Percentiles rank a stretch among this genome's conserved stretches.
phyloP scores from a whole-genome alignment of 1,140 invertebrate genomes.

The Eubasilissa regina region DNA sequence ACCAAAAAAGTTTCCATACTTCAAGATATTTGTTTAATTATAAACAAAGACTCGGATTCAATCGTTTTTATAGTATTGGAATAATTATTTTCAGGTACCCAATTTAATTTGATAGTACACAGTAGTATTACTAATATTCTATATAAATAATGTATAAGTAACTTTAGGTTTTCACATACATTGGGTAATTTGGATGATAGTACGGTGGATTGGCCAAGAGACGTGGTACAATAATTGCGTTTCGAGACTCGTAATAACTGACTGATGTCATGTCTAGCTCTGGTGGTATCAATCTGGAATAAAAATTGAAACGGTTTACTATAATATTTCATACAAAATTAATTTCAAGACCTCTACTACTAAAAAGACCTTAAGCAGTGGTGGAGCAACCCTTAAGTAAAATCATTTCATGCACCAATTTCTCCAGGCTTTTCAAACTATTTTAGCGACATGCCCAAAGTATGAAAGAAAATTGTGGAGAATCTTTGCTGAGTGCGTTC shows the following conservation, averaged over 20 bases:
- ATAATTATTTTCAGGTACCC: background rate
- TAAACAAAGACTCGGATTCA: too few species aligned
- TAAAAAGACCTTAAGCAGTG: too few species aligned
- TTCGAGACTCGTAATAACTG: constrained; percentile 66
- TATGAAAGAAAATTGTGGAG: too few species aligned
- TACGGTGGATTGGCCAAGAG: constrained; percentile 64
- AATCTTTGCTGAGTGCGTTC: too few species aligned
- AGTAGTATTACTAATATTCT: background rate
- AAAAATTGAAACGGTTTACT: constrained; percentile 2
- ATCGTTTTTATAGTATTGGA: background rate
- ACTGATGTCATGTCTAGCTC: constrained; percentile 53
- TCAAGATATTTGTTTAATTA: too few species aligned
- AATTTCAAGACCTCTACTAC: too few species aligned
- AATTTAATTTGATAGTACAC: too few species aligned
- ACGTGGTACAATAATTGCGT: constrained; percentile 70
- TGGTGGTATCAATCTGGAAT: constrained; percentile 19
- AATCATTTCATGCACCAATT: too few species aligned
- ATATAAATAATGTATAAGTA: background rate
- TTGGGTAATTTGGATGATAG: constrained; percentile 66
- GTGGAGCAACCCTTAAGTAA: background rate
- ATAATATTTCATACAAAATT: too few species aligned
- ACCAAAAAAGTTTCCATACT: too few species aligned
- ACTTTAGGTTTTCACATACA: background rate
- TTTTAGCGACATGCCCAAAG: too few species aligned
- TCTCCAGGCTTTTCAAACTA: too few species aligned